Base-by-base conservation (phyloP, 1,140 invertebrate genomes). In the Eulimnadia texana region DNA sequence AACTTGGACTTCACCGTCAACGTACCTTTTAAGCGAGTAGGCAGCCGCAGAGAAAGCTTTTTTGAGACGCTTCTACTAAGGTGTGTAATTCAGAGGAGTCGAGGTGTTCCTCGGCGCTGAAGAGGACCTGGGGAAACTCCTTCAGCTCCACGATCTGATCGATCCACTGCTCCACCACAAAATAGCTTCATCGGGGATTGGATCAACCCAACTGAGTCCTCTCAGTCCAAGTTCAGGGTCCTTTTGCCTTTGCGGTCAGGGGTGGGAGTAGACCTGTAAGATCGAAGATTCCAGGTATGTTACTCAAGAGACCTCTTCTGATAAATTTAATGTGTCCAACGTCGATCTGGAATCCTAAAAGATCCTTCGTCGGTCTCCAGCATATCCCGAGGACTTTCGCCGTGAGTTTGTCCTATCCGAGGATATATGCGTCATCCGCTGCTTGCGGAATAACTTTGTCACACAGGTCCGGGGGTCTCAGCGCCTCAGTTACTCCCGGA, bases 11-110 rank as follows among this genome's bases (percentile, higher is more conserved):
- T n/a, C 23, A 3, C 52, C 60, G 3, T 56, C 25, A 2, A 16
- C 23, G n/a, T 50, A 42, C 3, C 57, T 11, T 23, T 16, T 27
- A 1, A 67, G 49, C 10, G 68, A 20, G 42, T 70, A 71, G 1
- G 60, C 64, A 6, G 66, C 68, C 0, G 58, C 58, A 1, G 58
- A 29, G 70, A 64, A 16, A 60, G 70, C 70, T 20, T 64, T 27
- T n/a, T 24, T 69, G 61, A 19, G 65, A 67, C 1, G 70, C 70
- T 61, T 72, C 69, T 11, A 55, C 63, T 54, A 70, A 71, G 2
- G 66, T 65, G 28, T 70, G 68, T 10, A 71, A 52, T 57, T 70
- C 64, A 10, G 55, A 23, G 3, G 10, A 3, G 49, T 47, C 58
- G 20, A 11, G 27, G 58, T 16, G 63, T 33, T 61, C 50, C 16